These are phyloP conservation scores for Mongoloraphidia duomilia DNA, from an alignment of 2,888 invertebrate species.

Conservation along the genomic window DNA sequence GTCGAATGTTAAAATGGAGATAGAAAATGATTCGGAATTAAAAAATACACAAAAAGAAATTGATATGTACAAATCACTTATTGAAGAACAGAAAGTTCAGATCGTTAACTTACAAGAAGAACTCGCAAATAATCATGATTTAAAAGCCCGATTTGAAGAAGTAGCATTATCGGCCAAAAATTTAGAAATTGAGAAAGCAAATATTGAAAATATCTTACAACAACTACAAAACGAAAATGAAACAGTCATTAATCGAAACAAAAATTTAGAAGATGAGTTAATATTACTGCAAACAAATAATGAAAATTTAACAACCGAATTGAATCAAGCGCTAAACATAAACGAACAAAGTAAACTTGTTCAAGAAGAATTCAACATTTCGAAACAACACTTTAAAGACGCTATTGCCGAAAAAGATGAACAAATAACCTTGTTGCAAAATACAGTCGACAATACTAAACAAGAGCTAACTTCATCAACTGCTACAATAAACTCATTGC, in stretches of 20 bases:
- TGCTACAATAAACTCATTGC: slow-evolving; percentile 20
- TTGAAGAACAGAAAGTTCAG: slow-evolving; percentile 29
- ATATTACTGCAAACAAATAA: slow-evolving; percentile 1
- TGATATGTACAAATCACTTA: slow-evolving; percentile 25
- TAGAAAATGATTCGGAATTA: slow-evolving; percentile 8
- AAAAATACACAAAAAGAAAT: slow-evolving; percentile 24
- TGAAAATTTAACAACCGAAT: slow-evolving; percentile 4
- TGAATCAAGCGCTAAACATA: slow-evolving; percentile 15
- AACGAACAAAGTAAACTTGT: slow-evolving; percentile 20
- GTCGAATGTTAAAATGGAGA: slow-evolving; percentile 19
- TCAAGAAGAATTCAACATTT: slow-evolving; percentile 21
- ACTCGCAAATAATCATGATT: slow-evolving; percentile 22
- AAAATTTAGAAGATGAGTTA: not conserved
- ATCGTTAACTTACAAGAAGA: slow-evolving; percentile 25
- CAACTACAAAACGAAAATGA: slow-evolving; percentile 14
- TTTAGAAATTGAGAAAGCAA: slow-evolving; percentile 19
- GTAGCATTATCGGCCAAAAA: slow-evolving; percentile 8
- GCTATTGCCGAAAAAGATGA: slow-evolving; percentile 15
- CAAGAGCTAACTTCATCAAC: slow-evolving; percentile 23
- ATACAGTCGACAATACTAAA: slow-evolving; percentile 24
- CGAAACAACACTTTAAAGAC: slow-evolving; percentile 2
- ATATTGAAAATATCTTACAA: slow-evolving; percentile 11
- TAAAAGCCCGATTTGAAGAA: slow-evolving; percentile 7
- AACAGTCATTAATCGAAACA: slow-evolving; percentile 1
- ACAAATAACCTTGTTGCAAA: slow-evolving; percentile 23